Base-by-base conservation (phyloP, 2,888 invertebrate genomes). In the Venusia cambrica region DNA sequence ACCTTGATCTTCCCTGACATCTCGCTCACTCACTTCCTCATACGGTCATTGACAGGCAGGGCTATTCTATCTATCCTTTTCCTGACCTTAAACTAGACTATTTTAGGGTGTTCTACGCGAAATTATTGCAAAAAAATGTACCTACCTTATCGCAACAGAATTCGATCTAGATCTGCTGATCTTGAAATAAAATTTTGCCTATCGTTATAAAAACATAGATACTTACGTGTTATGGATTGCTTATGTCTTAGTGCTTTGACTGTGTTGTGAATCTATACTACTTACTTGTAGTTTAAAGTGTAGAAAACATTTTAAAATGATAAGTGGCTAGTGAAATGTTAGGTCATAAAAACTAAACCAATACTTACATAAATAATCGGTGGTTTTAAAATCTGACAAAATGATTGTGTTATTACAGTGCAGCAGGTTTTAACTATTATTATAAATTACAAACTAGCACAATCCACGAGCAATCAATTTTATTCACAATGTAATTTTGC, bases 401-500 rank as follows among this genome's bases (percentile, higher is more conserved):
- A 79, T 72, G 68, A 67, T 62, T 72, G 58, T 57, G 22, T 15
- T 27, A 49, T 51, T 47, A 65, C 59, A 62, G 75, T 73, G 73
- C 64, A 65, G 64, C 81, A 84, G 84, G 83, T 85, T 75, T 67
- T 79, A 69, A 76, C 72, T 72, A 48, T 72, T 67, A 70, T 69
- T 68, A 65, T 68, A 74, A 68, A 67, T 72, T 63, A 63, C 70
- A 71, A 77, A 69, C 69, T 74, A 66, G 80, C 84, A 84, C 84
- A 63, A 64, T 64, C 71, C 81, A 80, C 79, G 61, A 79, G 73
- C 71, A 68, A 75, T 71, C 24, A 70, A 28, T 32, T 28, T 61
- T 63, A 65, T 63, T 69, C 79, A 78, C 84, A 87, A 84, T 81
- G 81, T 81, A 84, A 87, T 79, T 75, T 40, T 74, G 62, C 69